These are phyloP conservation scores for Choristoneura rosaceana DNA, from an alignment of 2,888 invertebrate species.

Conservation along the genomic window DNA sequence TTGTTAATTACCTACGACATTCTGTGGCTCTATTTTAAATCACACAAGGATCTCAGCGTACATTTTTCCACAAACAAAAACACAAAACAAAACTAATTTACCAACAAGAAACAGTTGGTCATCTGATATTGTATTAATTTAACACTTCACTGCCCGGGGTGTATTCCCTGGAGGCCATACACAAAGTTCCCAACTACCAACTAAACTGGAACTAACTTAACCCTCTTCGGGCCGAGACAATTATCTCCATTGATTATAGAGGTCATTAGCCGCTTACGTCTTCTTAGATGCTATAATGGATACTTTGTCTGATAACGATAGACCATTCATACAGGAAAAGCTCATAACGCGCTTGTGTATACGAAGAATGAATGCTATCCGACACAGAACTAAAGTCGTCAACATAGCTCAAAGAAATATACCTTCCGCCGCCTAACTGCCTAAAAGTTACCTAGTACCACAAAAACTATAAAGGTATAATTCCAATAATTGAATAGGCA, in stretches of 20 bases:
- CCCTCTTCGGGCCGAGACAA: conserved; percentile 5
- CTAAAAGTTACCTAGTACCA: no score
- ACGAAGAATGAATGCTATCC: no score
- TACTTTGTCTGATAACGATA: not conserved
- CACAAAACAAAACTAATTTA: conserved; percentile 13
- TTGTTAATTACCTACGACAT: no score
- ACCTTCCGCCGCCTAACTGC: no score
- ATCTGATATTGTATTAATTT: conserved; percentile 40
- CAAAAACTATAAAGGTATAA: no score
- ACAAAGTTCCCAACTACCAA: conserved; percentile 29
- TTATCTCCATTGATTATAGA: conserved; percentile 32
- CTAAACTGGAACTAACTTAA: conserved; percentile 22
- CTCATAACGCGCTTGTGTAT: no score
- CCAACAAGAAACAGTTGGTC: conserved; percentile 29
- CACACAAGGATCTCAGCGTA: no score
- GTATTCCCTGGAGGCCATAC: conserved; percentile 10
- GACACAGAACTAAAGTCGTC: no score
- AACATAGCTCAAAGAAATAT: no score
- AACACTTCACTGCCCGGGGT: conserved; percentile 27
- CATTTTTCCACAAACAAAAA: not conserved
- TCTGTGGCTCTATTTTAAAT: no score
- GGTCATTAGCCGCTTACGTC: conserved; percentile 18
- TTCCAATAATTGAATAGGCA: no score
- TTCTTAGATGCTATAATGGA: conserved; percentile 15
- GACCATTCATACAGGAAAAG: no score